A percentile compares a stretch with the other conserved stretches of the same genome.
phyloP scores from a whole-genome alignment of 2,797 vertebrate species.

The Sebastes taczanowskii region DNA sequence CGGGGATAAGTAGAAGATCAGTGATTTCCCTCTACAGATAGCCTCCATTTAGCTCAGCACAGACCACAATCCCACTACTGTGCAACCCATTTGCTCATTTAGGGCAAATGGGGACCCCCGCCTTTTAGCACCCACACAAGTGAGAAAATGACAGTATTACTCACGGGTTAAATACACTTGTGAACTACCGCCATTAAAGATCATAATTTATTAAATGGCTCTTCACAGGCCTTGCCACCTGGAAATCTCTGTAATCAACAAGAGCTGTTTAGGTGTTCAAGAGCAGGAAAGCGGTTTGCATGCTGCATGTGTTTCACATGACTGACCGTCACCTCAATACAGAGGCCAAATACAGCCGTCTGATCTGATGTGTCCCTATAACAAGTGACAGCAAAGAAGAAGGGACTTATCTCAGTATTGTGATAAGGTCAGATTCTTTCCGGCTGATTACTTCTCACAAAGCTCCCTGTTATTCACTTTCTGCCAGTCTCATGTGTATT shows the following conservation, averaged over 20 bases:
- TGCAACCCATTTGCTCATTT: conserved; percentile 33
- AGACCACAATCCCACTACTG: conserved; percentile 29
- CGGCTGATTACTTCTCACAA: conserved; percentile 47
- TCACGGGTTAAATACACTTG: conserved; percentile 37
- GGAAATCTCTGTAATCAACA: conserved; percentile 16
- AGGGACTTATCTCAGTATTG: conserved; percentile 8
- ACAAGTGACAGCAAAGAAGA: neutral
- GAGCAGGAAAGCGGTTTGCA: neutral
- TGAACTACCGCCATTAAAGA: conserved; percentile 42
- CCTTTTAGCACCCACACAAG: conserved; percentile 36
- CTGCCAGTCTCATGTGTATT: conserved; percentile 38
- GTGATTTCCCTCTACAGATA: conserved; percentile 40
- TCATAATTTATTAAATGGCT: conserved; percentile 52
- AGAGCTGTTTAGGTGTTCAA: neutral
- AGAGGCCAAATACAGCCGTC: neutral
- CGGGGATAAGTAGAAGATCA: conserved; percentile 48
- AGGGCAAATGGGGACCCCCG: conserved; percentile 23
- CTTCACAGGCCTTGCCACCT: conserved; percentile 9
- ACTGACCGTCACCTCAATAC: neutral
- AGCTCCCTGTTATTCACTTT: conserved; percentile 49
- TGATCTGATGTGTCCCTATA: conserved; percentile 1
- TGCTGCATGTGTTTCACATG: neutral
- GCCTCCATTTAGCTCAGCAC: conserved; percentile 49
- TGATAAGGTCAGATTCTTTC: conserved; percentile 46
- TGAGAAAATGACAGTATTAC: conserved; percentile 42